Percentiles rank a stretch among this genome's conserved stretches.
phyloP scores from a whole-genome alignment of 2,888 invertebrate genomes.

The Gonocerus acuteangulatus region DNA sequence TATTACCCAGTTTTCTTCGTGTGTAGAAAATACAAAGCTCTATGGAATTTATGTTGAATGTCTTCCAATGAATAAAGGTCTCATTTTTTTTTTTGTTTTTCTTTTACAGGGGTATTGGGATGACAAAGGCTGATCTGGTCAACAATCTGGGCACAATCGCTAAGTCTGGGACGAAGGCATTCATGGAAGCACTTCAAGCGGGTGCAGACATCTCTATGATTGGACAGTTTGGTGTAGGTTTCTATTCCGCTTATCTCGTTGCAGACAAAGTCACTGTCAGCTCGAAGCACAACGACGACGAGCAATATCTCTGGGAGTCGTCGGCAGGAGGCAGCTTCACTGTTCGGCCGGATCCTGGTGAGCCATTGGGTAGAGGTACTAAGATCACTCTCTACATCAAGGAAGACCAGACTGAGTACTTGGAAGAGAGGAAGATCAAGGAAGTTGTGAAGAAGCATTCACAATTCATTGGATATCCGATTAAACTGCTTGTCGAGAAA shows the following conservation, averaged over 20 bases:
- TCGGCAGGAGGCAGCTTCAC: slow-evolving; percentile 98
- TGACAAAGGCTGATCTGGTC: slow-evolving; percentile 98
- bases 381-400: slow-evolving; percentile 90
- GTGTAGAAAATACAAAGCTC: no score
- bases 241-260: slow-evolving; percentile 96
- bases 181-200: slow-evolving; percentile 99
- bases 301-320: slow-evolving; percentile 97
- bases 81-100: no score
- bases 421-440: slow-evolving; percentile 91
- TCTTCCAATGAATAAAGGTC: no score
- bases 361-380: slow-evolving; percentile 83
- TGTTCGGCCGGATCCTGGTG: slow-evolving; percentile 66
- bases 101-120: slow-evolving; percentile 59
- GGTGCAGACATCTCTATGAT: slow-evolving; percentile 99
- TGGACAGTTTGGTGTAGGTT: slow-evolving; percentile 99
- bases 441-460: slow-evolving; percentile 98
- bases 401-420: slow-evolving; percentile 89
- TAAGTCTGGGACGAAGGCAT: slow-evolving; percentile 99
- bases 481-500: slow-evolving; percentile 89
- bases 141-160: slow-evolving; percentile 99
- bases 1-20: no score
- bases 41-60: no score
- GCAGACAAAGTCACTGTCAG: slow-evolving; percentile 90
- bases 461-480: slow-evolving; percentile 98
- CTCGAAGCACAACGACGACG: slow-evolving; percentile 96